Base-by-base conservation (phyloP, 2,888 invertebrate species). In the Eutolmus rufibarbis region DNA sequence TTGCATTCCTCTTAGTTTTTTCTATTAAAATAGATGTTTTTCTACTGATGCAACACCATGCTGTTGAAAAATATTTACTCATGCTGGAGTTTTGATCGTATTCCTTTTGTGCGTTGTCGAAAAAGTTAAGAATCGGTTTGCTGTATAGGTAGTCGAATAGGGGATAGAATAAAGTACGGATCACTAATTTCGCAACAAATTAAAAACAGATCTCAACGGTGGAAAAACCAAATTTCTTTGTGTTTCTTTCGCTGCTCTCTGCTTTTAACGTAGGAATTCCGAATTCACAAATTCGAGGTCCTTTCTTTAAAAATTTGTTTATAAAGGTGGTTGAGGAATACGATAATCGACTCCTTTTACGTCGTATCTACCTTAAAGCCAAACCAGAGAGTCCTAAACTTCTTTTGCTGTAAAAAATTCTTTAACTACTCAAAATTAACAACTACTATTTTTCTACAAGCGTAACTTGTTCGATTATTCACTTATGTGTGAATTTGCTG, bases 401-500 rank as follows among this genome's bases (percentile, higher is more conserved):
- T 66, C 28, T 66, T 66, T 66, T 34, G 37, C 40, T 77, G 77
- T 23, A 31, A 77, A 77, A 37, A 77, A 77, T 31, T 40, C 12
- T 66, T 19, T 66, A 57, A 57, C 57, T 57, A 57, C 57, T 57
- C 19, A 57, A 57, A 57, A 57, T 57, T 23, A 57, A 57, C 28
- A 66, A 66, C 28, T 66, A 23, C 57, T 51, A 51, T 28, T 19
- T 28, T 43, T 28, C n/a, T 46, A 46, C 46, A 43, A 40, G 46
- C 43, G n/a, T 14, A 23, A 19, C 12, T 12, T 79, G 14, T 79
- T 46, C 16, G 0, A 9, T 43, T 34, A 66, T 84, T 84, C 84
- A 84, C 84, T 84, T 84, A 40, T 84, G 66, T 84, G 84, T 84
- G 84, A 66, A 84, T 57, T 57, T 84, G 0, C 23, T 12, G 1